These are phyloP conservation scores for Pteria penguin DNA, from an alignment of 2,888 invertebrate genomes.

Conservation along the genomic window DNA sequence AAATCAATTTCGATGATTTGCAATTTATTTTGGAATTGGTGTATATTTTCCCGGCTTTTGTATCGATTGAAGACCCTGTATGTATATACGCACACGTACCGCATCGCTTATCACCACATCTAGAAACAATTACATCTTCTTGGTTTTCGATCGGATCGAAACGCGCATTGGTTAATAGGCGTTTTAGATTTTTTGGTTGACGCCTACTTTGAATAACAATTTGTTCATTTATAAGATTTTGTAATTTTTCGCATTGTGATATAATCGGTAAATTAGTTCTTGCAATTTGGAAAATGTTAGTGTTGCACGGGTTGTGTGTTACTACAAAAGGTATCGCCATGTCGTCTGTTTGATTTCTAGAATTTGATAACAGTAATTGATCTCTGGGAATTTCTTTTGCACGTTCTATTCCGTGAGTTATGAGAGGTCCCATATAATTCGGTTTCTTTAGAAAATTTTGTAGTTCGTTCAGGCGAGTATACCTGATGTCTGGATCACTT, in stretches of 20 bases:
- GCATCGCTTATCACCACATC: no score
- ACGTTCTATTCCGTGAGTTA: conserved; percentile 3
- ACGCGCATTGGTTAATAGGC: neutral
- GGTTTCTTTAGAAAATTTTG: neutral
- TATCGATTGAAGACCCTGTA: no score
- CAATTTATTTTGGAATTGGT: no score
- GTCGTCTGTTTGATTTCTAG: neutral
- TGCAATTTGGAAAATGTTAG: neutral
- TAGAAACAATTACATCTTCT: neutral
- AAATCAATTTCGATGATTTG: no score
- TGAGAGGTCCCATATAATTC: neutral
- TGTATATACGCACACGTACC: no score
- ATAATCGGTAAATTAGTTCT: neutral
- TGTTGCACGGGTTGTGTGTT: neutral
- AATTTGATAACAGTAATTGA: neutral
- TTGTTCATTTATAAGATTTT: neutral
- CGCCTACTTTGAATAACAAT: neutral
- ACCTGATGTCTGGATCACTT: neutral
- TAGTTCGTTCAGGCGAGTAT: neutral
- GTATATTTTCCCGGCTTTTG: no score
- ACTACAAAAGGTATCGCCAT: neutral
- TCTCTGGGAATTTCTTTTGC: no score
- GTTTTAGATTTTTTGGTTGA: neutral
- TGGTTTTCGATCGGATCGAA: neutral
- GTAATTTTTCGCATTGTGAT: neutral